Conservation (phyloP, 2,797 vertebrate species). For the Limnodromus scolopaceus region DNA sequence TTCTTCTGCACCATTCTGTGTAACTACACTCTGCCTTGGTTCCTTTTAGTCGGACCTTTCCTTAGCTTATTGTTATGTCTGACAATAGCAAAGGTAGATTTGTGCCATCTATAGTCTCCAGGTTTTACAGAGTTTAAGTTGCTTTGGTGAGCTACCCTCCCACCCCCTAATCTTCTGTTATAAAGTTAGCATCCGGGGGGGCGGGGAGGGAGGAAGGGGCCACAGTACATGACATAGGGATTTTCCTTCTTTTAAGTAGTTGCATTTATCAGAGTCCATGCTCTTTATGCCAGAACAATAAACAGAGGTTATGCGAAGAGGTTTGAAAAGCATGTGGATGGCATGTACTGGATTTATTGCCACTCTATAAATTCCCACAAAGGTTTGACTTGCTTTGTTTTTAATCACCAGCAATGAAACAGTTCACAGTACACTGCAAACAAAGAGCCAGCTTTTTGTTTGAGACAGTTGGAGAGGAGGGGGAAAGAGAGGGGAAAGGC, state of each 20-base stretch:
- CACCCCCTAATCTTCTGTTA: neutral
- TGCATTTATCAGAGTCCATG: neutral
- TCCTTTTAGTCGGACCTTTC: neutral
- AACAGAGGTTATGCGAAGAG: neutral
- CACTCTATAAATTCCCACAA: conserved; percentile 38
- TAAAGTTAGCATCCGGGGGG: neutral
- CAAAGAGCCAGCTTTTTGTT: conserved; percentile 45
- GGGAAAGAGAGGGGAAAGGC: conserved; percentile 1
- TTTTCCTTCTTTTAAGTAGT: conserved; percentile 16
- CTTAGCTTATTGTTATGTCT: neutral
- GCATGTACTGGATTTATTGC: conserved; percentile 9
- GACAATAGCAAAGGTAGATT: neutral
- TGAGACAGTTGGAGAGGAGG: conserved; percentile 3
- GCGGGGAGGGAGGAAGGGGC: fast-evolving
- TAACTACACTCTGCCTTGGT: neutral
- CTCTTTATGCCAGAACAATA: neutral
- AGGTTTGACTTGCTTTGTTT: conserved; percentile 47
- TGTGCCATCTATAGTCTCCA: neutral
- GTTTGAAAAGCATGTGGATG: conserved; percentile 37
- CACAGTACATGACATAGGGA: neutral
- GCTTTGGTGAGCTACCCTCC: neutral
- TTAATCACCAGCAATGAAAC: conserved; percentile 51
- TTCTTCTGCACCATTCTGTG: neutral
- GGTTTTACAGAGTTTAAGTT: neutral
- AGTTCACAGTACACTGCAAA: conserved; percentile 42